These are phyloP conservation scores for Lasioglossum oenotherae DNA, from an alignment of 2,888 invertebrate species.

Conservation along the genomic window DNA sequence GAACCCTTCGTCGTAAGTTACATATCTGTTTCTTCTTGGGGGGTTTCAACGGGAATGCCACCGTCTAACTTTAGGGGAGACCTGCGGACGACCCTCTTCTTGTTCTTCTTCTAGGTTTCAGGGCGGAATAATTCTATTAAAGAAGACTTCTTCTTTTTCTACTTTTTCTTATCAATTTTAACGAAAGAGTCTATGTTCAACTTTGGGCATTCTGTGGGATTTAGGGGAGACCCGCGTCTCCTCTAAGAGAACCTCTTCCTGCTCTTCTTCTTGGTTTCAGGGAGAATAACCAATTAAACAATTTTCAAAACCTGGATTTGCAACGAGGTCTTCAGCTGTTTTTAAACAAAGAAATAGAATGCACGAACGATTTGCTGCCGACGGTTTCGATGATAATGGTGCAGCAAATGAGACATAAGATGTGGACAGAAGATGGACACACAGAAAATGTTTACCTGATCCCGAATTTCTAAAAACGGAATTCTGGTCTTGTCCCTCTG, in stretches of 20 bases:
- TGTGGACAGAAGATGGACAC: background rate
- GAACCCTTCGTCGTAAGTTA: constrained; percentile 90
- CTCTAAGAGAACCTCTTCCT: no score
- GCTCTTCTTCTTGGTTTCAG: background rate
- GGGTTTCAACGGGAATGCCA: background rate
- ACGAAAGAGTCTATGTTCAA: no score
- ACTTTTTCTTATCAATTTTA: background rate
- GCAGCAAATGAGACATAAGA: background rate
- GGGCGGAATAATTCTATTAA: background rate
- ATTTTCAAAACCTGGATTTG: no score
- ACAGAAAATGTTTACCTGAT: background rate
- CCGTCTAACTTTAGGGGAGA: background rate
- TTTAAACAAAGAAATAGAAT: no score
- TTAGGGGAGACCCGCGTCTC: background rate
- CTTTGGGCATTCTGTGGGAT: background rate
- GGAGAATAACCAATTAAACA: background rate
- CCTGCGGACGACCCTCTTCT: background rate
- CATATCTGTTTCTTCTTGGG: background rate
- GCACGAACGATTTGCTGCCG: no score
- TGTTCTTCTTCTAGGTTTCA: background rate
- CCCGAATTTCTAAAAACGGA: constrained; percentile 44
- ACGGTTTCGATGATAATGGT: no score
- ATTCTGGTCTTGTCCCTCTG: constrained; percentile 3
- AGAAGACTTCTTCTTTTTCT: background rate
- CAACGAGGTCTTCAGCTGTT: no score